Base-by-base conservation (phyloP, 2,113 vertebrate genomes). In the Pogonocichla stellata region DNA sequence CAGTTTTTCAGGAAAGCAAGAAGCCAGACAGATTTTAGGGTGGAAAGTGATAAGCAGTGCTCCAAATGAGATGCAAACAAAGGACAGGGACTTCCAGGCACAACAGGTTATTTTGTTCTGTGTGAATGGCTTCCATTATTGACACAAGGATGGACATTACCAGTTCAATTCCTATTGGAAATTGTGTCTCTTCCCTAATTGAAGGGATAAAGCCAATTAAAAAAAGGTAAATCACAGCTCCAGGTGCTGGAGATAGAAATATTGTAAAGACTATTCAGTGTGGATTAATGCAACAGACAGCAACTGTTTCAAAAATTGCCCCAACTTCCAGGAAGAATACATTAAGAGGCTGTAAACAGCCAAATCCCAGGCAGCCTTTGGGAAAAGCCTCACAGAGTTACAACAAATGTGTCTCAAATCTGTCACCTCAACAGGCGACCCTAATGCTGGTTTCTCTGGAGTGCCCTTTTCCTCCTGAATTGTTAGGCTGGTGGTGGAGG, bases 41-140 rank as follows among this genome's bases (percentile, higher is more conserved):
- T 51, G 23, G 23, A 45, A 72, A 71, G 16, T 2, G 62, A 94
- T 50, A 86, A 86, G 85, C 79, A 48, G 38, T 12, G 2, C 64
- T 61, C 28, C 15, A 34, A 73, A 28, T 4, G n/a, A 87, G 53
- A 75, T 3, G 19, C 74, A 89, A 91, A 91, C 73, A 54, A 80
- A 90, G 56, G 64, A 31, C 23, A 22, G 43, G 48, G 58, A 74
- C 53, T 62, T 65, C 56, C 25, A 62, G 2, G 5, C 31, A 67
- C 61, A 92, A 89, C 50, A 65, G 74, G 58, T 85, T 73, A 62
- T 77, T 80, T 72, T 80, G 53, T 53, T 85, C 70, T 77, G 48
- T 11, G 3, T n/a, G 36, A 89, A 60, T 4, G 14, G 29, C n/a
- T 58, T 43, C 22, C n/a, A 34, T 19, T 87, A 61, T 48, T 90